These are phyloP conservation scores for Xenus cinereus DNA, from an alignment of 2,113 vertebrate genomes.

Conservation along the genomic window DNA sequence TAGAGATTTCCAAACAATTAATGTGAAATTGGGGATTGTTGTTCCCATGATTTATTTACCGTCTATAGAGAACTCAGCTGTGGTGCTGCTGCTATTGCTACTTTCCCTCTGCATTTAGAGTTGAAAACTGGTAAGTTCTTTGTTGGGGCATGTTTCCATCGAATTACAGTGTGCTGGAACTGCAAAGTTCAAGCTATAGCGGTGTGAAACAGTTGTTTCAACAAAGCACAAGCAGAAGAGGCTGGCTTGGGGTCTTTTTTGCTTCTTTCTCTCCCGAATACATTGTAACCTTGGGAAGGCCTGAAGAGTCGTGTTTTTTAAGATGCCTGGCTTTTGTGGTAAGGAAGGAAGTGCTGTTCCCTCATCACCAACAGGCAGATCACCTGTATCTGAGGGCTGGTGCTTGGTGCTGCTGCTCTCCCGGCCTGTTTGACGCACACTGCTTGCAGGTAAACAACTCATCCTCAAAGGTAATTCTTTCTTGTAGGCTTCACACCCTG, in stretches of 20 bases:
- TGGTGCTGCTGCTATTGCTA: constrained; percentile 43
- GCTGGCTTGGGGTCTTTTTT: background rate
- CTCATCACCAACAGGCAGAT: background rate
- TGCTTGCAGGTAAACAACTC: background rate
- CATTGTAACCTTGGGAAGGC: background rate
- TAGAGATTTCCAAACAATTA: constrained; percentile 78
- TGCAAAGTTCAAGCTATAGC: background rate
- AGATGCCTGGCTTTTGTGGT: background rate
- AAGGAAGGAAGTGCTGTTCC: background rate
- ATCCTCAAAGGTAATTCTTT: background rate
- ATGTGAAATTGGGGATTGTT: constrained; percentile 76
- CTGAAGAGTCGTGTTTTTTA: background rate
- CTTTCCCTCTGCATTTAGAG: constrained; percentile 7
- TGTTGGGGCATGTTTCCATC: background rate
- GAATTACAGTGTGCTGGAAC: background rate
- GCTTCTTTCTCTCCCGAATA: background rate
- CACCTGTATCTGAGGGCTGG: background rate
- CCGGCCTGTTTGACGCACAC: background rate
- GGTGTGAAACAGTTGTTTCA: background rate
- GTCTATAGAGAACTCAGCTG: constrained; percentile 74
- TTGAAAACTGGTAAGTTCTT: constrained; percentile 46
- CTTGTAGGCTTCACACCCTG: background rate
- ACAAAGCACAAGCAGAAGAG: background rate
- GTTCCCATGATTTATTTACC: constrained; percentile 76
- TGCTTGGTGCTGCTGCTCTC: background rate